Evolutionary conservation across 92 coral and sea anemone genomes (phyloP).

Genomic region (Palythoa grandis): DNA sequence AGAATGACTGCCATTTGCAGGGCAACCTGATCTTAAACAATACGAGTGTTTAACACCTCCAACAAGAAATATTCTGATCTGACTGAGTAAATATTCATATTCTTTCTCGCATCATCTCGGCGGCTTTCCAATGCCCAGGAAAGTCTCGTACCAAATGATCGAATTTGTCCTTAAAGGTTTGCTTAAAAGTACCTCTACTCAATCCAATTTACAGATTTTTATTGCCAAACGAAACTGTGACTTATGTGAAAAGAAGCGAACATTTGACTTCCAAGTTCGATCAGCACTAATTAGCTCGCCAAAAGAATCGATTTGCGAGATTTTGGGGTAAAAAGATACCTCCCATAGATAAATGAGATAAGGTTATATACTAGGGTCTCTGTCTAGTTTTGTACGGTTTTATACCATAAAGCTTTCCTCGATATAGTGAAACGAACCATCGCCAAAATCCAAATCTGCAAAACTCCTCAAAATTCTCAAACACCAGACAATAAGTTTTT

Average conservation of each 20-base stretch:
- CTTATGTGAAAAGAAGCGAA: neutral
- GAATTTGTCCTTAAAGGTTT: neutral
- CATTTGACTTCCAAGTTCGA: neutral
- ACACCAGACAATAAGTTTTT: neutral
- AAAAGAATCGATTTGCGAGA: neutral
- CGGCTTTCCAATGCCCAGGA: constrained; percentile 21
- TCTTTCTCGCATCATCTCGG: constrained; percentile 5
- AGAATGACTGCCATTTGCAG: neutral
- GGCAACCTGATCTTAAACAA: neutral
- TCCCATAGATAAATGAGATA: constrained; percentile 7
- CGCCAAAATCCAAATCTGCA: neutral
- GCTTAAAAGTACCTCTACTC: neutral
- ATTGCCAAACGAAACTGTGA: constrained; percentile 10
- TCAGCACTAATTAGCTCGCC: neutral
- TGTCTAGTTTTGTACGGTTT: neutral
- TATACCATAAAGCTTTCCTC: neutral
- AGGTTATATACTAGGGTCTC: neutral
- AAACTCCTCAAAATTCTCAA: neutral
- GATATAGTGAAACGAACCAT: neutral
- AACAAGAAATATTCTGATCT: constrained; percentile 30
- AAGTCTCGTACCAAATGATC: neutral
- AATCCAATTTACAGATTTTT: neutral
- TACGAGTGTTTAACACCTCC: constrained; percentile 14
- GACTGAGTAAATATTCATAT: neutral
- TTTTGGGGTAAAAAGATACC: neutral